Evolutionary conservation across 2,888 invertebrate genomes (phyloP).

Genomic region (Stratiomys singularior): DNA sequence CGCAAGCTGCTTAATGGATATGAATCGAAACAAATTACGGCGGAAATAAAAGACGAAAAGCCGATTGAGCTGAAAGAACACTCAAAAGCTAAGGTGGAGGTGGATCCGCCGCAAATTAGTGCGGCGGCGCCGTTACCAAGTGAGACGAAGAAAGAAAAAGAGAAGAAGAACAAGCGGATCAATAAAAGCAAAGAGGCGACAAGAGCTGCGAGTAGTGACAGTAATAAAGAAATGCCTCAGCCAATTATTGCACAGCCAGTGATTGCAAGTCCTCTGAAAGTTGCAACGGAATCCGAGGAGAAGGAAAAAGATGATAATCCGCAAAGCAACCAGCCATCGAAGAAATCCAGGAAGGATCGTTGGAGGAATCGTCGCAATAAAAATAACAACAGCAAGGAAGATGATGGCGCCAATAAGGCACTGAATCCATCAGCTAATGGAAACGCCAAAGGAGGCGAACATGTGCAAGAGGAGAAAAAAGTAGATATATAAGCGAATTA

Average conservation of each 20-base stretch:
- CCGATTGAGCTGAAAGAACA: background rate
- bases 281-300: background rate
- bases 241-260: background rate
- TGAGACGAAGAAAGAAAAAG: slow-evolving; percentile 40
- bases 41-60: background rate
- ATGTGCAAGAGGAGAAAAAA: slow-evolving; percentile 40
- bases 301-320: background rate
- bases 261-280: background rate
- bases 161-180: slow-evolving; percentile 27
- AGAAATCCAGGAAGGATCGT: slow-evolving; percentile 39
- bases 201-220: background rate
- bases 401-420: background rate
- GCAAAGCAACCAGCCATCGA: background rate
- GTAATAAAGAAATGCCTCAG: background rate
- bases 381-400: slow-evolving; percentile 26
- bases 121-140: slow-evolving; percentile 10
- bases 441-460: background rate
- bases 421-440: background rate
- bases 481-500: slow-evolving; percentile 32
- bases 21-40: background rate
- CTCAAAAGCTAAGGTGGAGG: background rate
- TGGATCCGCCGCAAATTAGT: background rate
- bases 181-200: background rate
- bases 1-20: slow-evolving; percentile 52
- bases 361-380: slow-evolving; percentile 38